Conservation (phyloP, 2,113 vertebrate genomes). For the Dissostichus mawsoni region DNA sequence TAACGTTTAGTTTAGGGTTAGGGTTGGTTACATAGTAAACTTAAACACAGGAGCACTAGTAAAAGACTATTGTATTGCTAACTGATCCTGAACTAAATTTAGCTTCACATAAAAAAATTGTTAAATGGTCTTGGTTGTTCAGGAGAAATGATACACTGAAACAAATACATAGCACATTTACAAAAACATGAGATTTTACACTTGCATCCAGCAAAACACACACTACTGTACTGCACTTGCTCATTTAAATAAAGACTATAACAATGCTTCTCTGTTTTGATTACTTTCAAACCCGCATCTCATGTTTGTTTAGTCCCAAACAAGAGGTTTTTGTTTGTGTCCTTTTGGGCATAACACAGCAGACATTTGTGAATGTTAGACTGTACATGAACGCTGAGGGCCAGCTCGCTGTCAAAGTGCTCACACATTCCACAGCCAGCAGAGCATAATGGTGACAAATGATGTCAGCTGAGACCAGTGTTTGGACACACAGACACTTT, state of each 20-base stretch:
- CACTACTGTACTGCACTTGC: not conserved
- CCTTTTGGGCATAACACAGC: conserved; percentile 51
- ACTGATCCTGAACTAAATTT: not conserved
- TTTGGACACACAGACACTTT: conserved; percentile 25
- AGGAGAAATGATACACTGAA: not conserved
- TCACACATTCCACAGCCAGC: conserved; percentile 48
- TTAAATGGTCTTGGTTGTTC: not conserved
- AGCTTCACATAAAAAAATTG: not conserved
- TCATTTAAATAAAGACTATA: conserved; percentile 14
- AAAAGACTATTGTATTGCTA: not conserved
- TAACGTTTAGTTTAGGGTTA: too few species aligned
- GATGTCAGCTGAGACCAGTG: conserved; percentile 52
- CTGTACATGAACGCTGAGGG: conserved; percentile 46
- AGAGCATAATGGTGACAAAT: conserved; percentile 71
- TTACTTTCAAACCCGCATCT: conserved; percentile 37
- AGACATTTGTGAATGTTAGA: conserved; percentile 43
- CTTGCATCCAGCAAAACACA: not conserved
- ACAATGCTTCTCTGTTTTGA: conserved; percentile 37
- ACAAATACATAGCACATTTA: conserved; percentile 2
- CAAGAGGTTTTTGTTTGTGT: conserved; percentile 65
- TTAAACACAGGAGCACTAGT: not conserved
- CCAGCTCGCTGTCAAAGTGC: conserved; percentile 46
- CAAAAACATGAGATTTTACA: not conserved
- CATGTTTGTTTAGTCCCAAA: conserved; percentile 46
- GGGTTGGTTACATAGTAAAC: too few species aligned